Conservation (phyloP, 1,140 invertebrate species). For the Archivesica marissinica region DNA sequence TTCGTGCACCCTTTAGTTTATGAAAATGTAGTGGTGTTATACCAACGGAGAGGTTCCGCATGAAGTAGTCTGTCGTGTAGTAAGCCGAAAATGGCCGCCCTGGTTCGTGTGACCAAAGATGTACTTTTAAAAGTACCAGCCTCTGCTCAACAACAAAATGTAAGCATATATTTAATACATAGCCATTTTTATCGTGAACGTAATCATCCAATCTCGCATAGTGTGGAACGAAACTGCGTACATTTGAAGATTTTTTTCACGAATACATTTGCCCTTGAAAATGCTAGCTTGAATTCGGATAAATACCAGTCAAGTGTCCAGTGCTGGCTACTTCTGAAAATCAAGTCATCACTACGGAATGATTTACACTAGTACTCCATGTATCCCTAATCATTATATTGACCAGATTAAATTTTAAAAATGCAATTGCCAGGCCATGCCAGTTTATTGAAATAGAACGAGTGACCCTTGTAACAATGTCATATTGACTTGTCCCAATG, state of each 20-base stretch:
- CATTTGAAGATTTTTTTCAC: not conserved
- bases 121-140: conserved; percentile 58
- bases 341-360: no score
- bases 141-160: conserved; percentile 45
- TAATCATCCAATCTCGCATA: not conserved
- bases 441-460: no score
- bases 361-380: no score
- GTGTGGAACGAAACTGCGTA: not conserved
- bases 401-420: no score
- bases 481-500: no score
- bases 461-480: no score
- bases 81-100: conserved; percentile 48
- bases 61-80: not conserved
- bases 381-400: no score
- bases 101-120: conserved; percentile 56
- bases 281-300: no score
- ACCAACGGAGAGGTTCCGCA: not conserved
- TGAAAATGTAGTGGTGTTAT: not conserved
- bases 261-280: conserved; percentile 27
- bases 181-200: not conserved
- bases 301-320: no score
- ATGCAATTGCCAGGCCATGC: no score
- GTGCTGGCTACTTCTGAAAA: no score
- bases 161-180: not conserved
- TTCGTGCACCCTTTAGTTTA: no score